Evolutionary conservation across 2,113 vertebrate genomes (phyloP), one percentile per base, ranked within the genome.

Genomic region (Misgurnus mizolepis): DNA sequence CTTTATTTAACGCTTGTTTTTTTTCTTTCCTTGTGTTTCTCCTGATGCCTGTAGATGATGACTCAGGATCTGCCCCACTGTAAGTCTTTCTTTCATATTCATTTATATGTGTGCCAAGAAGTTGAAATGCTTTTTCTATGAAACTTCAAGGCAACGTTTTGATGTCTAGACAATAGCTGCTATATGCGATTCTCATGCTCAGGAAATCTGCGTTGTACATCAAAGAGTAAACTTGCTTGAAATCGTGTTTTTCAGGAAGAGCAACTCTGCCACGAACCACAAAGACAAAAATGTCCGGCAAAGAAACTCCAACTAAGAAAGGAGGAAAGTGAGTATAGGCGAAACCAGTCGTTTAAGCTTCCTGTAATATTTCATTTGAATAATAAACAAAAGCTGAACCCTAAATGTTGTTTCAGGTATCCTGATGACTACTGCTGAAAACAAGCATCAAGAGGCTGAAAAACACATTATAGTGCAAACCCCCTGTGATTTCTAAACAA

Each of bases 201-300:
- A 58, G 34, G 69, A 72, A n/a, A 6, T 41, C 39, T 17, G 39
- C 12, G n/a, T 12, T 34, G 6, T 17, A 11, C 69, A 17, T 49
- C 18, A 62, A 53, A 55, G 5, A 55, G 39, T 6, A 18, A 56
- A 22, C 55, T 62, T 41, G 64, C 4, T 72, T 72, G 61, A 4
- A 6, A 2, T 3, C 17, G 6, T 86, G 18, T 74, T 0, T 88
- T 91, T 66, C 87, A 99, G 98, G 92, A 98, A 98, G 88, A 96
- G 95, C 93, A 96, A 95, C 49, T 90, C 91, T 3, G 91, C 89
- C 87, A 80, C 91, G 22, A 97, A 98, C 60, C 94, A 97, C 89
- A 95, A 97, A 88, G 96, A 94, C 89, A 95, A 95, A 89, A 95
- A 93, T 0, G 91, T 99, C 70, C 96, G 98, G 77, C 96, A 98